A percentile compares a stretch with the other conserved stretches of the same genome.
Conservation (phyloP, 2,113 vertebrate genomes). For the Anarrhichthys ocellatus region DNA sequence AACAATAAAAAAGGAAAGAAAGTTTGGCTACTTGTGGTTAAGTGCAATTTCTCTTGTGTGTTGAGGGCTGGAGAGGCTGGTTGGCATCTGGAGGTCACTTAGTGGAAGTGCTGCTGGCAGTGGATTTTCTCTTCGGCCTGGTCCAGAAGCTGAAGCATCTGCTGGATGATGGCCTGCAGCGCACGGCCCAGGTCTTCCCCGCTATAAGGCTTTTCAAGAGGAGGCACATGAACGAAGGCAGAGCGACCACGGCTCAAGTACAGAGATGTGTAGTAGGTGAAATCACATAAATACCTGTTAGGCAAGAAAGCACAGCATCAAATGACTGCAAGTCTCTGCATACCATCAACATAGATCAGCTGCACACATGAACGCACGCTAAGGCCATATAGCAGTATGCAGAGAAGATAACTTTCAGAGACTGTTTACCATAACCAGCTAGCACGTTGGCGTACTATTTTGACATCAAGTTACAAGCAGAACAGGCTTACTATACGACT, state of each 20-base stretch:
- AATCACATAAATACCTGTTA: conserved; percentile 94
- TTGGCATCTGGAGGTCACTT: conserved; percentile 72
- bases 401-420: too few species aligned
- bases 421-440: too few species aligned
- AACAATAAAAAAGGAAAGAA: background rate
- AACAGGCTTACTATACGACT: too few species aligned
- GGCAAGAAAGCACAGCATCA: background rate
- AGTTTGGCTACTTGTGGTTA: conserved; percentile 77
- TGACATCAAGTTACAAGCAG: background rate
- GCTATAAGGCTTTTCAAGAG: conserved; percentile 91
- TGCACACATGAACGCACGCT: background rate
- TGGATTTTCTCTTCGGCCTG: conserved; percentile 82
- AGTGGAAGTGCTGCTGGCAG: conserved; percentile 87
- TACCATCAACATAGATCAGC: background rate
- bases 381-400: too few species aligned
- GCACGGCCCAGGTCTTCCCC: conserved; percentile 91
- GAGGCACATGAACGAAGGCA: conserved; percentile 94
- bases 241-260: conserved; percentile 91
- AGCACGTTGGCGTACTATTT: background rate
- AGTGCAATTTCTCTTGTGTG: conserved; percentile 75
- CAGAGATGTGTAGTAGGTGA: conserved; percentile 94
- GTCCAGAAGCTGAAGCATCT: conserved; percentile 89
- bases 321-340: background rate
- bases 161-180: conserved; percentile 89
- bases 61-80: conserved; percentile 56